Evolutionary conservation across 2,113 vertebrate species (phyloP), one percentile per base, ranked within the genome.

Genomic region (Ammospiza nelsoni): DNA sequence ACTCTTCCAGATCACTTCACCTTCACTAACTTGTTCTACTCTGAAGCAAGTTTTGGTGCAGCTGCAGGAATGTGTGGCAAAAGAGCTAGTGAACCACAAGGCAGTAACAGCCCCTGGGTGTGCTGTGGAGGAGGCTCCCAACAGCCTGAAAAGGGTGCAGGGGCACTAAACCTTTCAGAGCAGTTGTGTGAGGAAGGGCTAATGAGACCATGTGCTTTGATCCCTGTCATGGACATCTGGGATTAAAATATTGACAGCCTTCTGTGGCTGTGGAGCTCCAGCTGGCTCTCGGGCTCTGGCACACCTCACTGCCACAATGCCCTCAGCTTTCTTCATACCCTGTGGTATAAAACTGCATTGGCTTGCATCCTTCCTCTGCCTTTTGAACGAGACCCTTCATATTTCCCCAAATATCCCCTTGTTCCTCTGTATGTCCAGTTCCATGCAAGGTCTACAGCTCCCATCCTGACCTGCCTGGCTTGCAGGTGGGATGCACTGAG

Each of bases 401-500:
- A 17, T 54, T 84, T 74, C 22, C n/a, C 31, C 24, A 58, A 1
- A 37, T 15, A 67, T 3, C 5, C 15, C 12, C 7, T 61, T 77
- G 31, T n/a, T 82, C 14, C 6, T 41, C 31, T 9, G 9, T 25
- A 20, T 37, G 58, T 62, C 12, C 76, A 74, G 22, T 12, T 57
- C 44, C 33, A 29, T 6, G 19, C 9, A 39, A 28, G 15, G 11
- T 9, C 52, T 55, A 8, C 23, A 84, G 8, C 17, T 92, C 66
- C 54, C 14, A 29, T 61, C 22, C 52, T 61, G 49, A 41, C 27
- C 44, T 9, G 6, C 11, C 4, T 29, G 66, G 11, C 43, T 92
- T 39, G 58, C 35, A 35, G 2, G 0, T 37, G 59, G n/a, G 8
- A 12, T 15, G 28, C 15, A 16, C 0, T 0, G 52, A 73, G 20